These are phyloP conservation scores for Pollenia labialis DNA, from an alignment of 2,888 invertebrate genomes.

Conservation along the genomic window DNA sequence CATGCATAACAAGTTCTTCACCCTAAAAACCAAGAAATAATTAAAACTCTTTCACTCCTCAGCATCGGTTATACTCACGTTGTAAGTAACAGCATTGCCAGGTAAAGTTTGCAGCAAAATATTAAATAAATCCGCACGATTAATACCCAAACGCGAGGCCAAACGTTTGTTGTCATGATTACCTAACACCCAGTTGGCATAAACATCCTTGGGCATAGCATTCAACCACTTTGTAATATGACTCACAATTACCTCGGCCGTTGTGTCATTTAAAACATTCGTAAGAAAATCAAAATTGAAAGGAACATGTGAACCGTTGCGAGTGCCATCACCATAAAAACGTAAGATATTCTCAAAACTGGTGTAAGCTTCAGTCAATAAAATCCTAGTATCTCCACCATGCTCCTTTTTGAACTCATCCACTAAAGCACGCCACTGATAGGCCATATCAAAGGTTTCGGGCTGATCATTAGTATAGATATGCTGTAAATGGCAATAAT, in stretches of 20 bases:
- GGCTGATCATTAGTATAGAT: slow-evolving; percentile 86
- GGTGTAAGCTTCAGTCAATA: slow-evolving; percentile 88
- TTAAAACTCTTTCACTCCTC: background rate
- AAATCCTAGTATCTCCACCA: slow-evolving; percentile 84
- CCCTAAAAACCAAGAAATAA: slow-evolving; percentile 83
- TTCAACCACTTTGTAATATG: slow-evolving; percentile 86
- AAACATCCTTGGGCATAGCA: slow-evolving; percentile 86
- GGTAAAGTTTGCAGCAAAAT: slow-evolving; percentile 93
- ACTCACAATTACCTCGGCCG: slow-evolving; percentile 81
- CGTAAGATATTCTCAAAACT: slow-evolving; percentile 86
- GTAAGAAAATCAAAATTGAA: slow-evolving; percentile 88
- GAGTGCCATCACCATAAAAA: slow-evolving; percentile 86
- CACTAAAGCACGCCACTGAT: slow-evolving; percentile 86
- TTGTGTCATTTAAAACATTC: slow-evolving; percentile 82
- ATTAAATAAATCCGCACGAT: slow-evolving; percentile 90
- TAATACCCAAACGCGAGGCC: slow-evolving; percentile 88
- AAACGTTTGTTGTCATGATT: slow-evolving; percentile 91
- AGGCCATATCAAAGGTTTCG: slow-evolving; percentile 86
- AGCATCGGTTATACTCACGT: slow-evolving; percentile 84
- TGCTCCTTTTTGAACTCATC: slow-evolving; percentile 84
- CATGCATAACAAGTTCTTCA: slow-evolving; percentile 89
- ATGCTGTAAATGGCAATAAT: slow-evolving; percentile 86
- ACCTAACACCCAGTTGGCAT: slow-evolving; percentile 89
- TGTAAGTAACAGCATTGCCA: slow-evolving; percentile 93
- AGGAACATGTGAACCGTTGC: slow-evolving; percentile 86